Conservation (phyloP, 1,140 invertebrate genomes). For the Caenorhabditis briggsae region DNA sequence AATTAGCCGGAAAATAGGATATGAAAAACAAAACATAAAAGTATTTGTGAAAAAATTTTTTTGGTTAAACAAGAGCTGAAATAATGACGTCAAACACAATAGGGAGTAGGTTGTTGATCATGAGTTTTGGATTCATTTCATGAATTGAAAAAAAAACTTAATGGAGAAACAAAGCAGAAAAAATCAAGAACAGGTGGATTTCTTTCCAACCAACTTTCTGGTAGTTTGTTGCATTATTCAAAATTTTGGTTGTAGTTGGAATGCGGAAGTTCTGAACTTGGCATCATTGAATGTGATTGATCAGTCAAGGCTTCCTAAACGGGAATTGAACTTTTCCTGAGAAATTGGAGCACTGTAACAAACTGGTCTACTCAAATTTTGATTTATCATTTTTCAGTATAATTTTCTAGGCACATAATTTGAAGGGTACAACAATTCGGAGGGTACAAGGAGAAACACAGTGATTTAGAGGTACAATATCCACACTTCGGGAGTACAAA, state of each 20-base stretch:
- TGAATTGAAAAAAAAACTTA: background rate
- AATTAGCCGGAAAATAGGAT: background rate
- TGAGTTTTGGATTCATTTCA: background rate
- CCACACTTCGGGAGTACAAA: too few relatives aligned
- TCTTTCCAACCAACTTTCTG: background rate
- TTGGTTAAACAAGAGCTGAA: background rate
- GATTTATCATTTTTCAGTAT: too few relatives aligned
- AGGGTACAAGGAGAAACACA: too few relatives aligned
- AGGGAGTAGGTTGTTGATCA: slow-evolving; percentile 25
- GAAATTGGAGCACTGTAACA: too few relatives aligned
- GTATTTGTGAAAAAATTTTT: background rate
- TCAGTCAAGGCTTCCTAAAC: too few relatives aligned
- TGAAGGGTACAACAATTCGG: too few relatives aligned
- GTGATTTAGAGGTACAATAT: too few relatives aligned
- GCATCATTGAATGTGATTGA: too few relatives aligned
- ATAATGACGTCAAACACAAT: slow-evolving; percentile 23
- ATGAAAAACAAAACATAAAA: background rate
- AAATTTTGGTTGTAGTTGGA: background rate
- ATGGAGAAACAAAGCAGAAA: background rate
- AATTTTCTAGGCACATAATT: too few relatives aligned
- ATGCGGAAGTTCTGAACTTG: background rate
- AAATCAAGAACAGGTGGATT: background rate
- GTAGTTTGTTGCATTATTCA: slow-evolving; percentile 7
- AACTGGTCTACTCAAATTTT: too few relatives aligned
- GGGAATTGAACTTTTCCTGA: too few relatives aligned